Conservation (phyloP, 2,797 vertebrate species). For the Rhinophrynus dorsalis region DNA sequence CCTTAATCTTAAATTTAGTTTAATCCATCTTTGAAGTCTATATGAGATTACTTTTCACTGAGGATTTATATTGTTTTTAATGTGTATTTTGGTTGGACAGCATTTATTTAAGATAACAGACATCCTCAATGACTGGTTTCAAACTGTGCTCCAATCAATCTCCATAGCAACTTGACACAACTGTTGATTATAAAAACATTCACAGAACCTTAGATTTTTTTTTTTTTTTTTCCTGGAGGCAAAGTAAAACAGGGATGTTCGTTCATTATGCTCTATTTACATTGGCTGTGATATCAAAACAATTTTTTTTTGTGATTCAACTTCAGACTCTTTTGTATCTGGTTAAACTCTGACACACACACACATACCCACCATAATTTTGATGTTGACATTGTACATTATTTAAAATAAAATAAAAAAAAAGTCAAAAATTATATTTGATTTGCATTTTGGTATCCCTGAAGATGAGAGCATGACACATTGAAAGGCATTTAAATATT, state of each 20-base stretch:
- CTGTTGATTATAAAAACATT: constrained; percentile 9
- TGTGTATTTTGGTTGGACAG: background rate
- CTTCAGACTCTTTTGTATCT: background rate
- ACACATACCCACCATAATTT: no score
- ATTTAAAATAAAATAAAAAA: no score
- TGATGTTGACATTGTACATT: no score
- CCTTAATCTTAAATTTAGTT: no score
- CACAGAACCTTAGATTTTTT: background rate
- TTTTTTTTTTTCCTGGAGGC: constrained; percentile 1
- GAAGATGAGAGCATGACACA: no score
- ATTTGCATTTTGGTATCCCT: no score
- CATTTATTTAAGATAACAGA: background rate
- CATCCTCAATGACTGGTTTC: background rate
- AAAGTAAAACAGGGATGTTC: background rate
- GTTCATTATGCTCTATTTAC: background rate
- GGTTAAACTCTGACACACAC: no score
- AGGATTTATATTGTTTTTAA: rapidly evolving
- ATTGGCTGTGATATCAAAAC: background rate
- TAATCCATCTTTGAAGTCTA: background rate
- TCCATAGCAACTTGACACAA: constrained; percentile 1
- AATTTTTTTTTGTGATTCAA: background rate
- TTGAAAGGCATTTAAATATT: no score
- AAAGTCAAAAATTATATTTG: no score
- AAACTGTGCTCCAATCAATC: background rate
- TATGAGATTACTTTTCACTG: background rate